Evolutionary conservation across 2,888 invertebrate species (phyloP).

Genomic region (Drosophila incognita): DNA sequence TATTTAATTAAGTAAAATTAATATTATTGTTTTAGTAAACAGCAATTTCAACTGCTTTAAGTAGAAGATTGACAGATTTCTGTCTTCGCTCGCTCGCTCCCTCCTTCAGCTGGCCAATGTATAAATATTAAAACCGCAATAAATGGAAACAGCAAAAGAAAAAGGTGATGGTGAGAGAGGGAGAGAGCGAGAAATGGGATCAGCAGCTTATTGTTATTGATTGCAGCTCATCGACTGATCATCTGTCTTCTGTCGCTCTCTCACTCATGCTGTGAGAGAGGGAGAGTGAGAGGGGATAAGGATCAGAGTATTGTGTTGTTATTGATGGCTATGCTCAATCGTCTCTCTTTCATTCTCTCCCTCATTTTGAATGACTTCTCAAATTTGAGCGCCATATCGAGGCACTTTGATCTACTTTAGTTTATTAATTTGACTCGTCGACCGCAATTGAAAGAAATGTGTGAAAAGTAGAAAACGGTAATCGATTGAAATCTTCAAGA

Average conservation of each 20-base stretch:
- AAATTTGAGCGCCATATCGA: constrained; percentile 32
- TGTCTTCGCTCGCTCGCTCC: too few species aligned
- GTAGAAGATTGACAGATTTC: not conserved
- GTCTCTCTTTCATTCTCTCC: not conserved
- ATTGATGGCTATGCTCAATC: constrained; percentile 26
- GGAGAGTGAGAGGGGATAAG: not conserved
- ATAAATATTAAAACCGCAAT: not conserved
- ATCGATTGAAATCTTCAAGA: constrained; percentile 20
- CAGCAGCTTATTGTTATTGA: constrained; percentile 9
- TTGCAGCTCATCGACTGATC: not conserved
- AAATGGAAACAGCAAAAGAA: constrained; percentile 13
- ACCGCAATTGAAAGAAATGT: constrained; percentile 32
- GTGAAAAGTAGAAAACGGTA: constrained; percentile 26
- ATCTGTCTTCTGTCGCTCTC: not conserved
- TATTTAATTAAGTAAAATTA: not conserved
- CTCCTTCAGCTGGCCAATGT: not conserved
- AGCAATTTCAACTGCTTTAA: not conserved
- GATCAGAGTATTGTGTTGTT: constrained; percentile 15
- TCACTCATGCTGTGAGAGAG: not conserved
- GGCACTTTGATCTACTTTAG: constrained; percentile 24
- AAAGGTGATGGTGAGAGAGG: not conserved
- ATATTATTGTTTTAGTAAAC: not conserved
- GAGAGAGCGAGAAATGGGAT: not conserved
- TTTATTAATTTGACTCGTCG: constrained; percentile 11
- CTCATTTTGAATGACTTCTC: constrained; percentile 44